Conservation (phyloP, 2,113 vertebrate genomes). For the Hyla sarda region DNA sequence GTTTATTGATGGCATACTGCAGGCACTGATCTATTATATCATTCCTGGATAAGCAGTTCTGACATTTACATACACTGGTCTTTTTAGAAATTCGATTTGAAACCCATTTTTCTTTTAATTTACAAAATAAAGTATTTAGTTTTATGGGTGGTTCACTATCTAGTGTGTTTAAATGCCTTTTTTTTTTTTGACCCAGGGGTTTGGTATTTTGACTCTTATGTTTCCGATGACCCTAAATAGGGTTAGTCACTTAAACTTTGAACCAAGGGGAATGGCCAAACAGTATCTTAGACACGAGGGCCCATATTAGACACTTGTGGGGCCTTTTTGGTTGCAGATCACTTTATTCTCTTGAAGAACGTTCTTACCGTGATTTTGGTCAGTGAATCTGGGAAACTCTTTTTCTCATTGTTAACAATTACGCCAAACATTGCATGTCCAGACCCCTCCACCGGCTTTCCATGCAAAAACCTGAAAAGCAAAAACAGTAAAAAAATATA, state of each 20-base stretch:
- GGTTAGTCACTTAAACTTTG: not conserved
- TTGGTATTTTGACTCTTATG: not conserved
- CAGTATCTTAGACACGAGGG: not conserved
- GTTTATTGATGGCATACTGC: too few relatives aligned
- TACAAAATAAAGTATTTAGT: too few relatives aligned
- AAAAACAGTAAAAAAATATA: not conserved
- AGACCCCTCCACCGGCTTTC: conserved; percentile 67
- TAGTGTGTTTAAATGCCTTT: too few relatives aligned
- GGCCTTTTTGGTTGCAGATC: not conserved
- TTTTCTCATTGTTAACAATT: conserved; percentile 57
- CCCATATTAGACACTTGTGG: not conserved
- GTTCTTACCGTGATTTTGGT: conserved; percentile 30
- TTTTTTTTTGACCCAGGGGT: too few relatives aligned
- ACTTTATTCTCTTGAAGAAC: not conserved
- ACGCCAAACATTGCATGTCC: conserved; percentile 74
- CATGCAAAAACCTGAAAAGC: conserved; percentile 72
- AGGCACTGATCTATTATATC: too few relatives aligned
- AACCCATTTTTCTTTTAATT: too few relatives aligned
- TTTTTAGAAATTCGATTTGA: too few relatives aligned
- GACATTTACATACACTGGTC: too few relatives aligned
- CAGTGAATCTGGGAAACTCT: conserved; percentile 66
- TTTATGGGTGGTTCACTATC: too few relatives aligned
- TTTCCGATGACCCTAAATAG: not conserved
- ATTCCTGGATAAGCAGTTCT: too few relatives aligned
- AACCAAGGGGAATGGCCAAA: too few relatives aligned